A percentile compares a stretch with the other conserved stretches of the same genome.
Evolutionary conservation across 2,888 invertebrate species (phyloP).

Genomic region (Leptura quadrifasciata): DNA sequence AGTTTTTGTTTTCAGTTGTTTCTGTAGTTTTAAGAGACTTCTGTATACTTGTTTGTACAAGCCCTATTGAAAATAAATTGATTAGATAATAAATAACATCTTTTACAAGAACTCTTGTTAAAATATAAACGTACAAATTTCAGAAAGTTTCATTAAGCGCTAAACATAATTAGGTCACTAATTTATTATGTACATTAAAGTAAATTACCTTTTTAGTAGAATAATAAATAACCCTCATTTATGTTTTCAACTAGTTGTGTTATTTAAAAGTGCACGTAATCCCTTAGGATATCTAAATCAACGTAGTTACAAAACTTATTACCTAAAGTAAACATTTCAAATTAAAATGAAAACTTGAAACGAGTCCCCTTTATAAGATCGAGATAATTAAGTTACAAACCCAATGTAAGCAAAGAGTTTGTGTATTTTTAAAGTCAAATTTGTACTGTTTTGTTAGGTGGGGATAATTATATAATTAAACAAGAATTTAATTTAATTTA

Average conservation of each 20-base stretch:
- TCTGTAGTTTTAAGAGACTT: no score
- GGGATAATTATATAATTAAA: conserved; percentile 22
- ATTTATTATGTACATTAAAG: conserved; percentile 18
- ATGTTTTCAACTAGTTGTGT: conserved; percentile 10
- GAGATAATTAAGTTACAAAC: conserved; percentile 30
- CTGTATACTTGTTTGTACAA: no score
- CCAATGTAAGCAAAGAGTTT: conserved; percentile 16
- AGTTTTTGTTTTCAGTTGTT: no score
- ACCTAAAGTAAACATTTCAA: conserved; percentile 28
- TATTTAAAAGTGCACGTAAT: conserved; percentile 32
- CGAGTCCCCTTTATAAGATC: conserved; percentile 1
- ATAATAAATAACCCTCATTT: conserved; percentile 8
- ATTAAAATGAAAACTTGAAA: conserved; percentile 34
- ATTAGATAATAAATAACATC: no score
- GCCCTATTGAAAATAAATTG: no score
- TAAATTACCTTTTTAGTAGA: conserved; percentile 16
- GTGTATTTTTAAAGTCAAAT: conserved; percentile 29
- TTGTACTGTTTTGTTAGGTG: conserved; percentile 21
- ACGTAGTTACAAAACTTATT: conserved; percentile 27
- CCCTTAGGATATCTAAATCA: conserved; percentile 18
- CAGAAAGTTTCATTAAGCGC: background rate
- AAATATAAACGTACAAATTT: background rate
- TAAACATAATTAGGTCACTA: conserved; percentile 17
- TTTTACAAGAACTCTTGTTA: background rate
- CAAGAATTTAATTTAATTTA: conserved; percentile 17